Evolutionary conservation across 2,888 invertebrate genomes (phyloP).

Genomic region (Esperia sulphurella): DNA sequence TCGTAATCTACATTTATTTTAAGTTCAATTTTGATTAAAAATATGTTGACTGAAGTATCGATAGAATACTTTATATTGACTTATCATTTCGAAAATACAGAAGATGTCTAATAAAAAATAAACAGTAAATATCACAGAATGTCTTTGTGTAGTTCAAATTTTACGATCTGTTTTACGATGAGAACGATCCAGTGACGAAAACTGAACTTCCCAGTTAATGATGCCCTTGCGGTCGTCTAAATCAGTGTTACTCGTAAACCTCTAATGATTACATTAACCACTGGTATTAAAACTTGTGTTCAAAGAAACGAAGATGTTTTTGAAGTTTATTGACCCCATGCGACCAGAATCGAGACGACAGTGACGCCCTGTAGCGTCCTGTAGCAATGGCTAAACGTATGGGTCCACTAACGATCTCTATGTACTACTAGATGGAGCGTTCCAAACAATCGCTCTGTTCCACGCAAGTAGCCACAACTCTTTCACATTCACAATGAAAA

Average conservation of each 20-base stretch:
- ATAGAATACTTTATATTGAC: too few species aligned
- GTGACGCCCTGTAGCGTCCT: too few species aligned
- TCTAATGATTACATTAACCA: slow-evolving; percentile 5
- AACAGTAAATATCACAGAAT: neutral
- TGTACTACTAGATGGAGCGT: too few species aligned
- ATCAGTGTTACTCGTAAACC: slow-evolving; percentile 1
- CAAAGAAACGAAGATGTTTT: neutral
- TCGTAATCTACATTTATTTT: too few species aligned
- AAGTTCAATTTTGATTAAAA: too few species aligned
- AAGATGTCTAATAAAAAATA: neutral
- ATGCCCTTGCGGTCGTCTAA: neutral
- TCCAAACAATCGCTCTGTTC: too few species aligned
- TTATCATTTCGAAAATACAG: neutral
- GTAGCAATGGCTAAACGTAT: too few species aligned
- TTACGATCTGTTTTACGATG: neutral
- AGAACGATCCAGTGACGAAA: neutral
- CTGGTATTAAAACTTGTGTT: neutral
- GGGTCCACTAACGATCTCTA: too few species aligned
- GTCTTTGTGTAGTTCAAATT: neutral
- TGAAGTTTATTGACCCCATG: neutral
- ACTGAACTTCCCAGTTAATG: neutral
- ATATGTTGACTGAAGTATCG: too few species aligned
- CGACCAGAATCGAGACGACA: too few species aligned
- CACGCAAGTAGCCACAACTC: too few species aligned
- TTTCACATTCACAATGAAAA: too few species aligned